These are phyloP conservation scores for Galeopterus variegatus DNA, from an alignment of 2,113 vertebrate genomes.

Conservation along the genomic window DNA sequence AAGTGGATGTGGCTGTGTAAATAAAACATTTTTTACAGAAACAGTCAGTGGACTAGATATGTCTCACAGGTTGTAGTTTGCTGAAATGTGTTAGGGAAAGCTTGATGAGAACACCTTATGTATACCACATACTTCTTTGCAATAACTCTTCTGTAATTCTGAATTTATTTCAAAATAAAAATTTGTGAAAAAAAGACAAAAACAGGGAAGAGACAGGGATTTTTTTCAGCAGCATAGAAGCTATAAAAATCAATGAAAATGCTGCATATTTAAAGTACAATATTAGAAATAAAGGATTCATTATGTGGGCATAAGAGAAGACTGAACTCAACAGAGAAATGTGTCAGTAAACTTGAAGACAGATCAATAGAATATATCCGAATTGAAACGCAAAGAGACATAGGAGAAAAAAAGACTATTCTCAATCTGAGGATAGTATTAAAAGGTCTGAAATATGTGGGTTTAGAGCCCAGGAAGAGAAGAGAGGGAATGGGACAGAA, in stretches of 20 bases:
- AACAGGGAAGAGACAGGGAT: not conserved
- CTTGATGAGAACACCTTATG: not conserved
- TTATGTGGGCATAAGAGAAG: not conserved
- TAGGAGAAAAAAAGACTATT: not conserved
- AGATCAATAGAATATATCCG: not conserved
- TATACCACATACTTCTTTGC: not conserved
- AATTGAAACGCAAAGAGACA: not conserved
- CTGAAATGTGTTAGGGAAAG: not conserved
- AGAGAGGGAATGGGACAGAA: not conserved
- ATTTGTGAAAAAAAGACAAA: not conserved
- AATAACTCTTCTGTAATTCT: not conserved
- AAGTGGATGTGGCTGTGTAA: not conserved
- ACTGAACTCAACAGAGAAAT: not conserved
- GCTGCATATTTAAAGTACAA: not conserved
- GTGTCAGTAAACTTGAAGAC: not conserved
- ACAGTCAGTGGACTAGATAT: not conserved
- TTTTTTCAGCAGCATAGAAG: not conserved
- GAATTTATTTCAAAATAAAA: slow-evolving; percentile 37
- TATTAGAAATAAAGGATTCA: not conserved
- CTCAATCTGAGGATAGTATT: not conserved
- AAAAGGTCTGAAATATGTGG: not conserved
- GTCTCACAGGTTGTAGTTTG: not conserved
- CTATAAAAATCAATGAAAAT: not conserved
- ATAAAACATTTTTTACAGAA: not conserved
- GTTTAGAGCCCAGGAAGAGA: not conserved